Evolutionary conservation across 37 sponge, comb jelly and placozoan species (phyloP).

Genomic region (Haliclona indistincta): DNA sequence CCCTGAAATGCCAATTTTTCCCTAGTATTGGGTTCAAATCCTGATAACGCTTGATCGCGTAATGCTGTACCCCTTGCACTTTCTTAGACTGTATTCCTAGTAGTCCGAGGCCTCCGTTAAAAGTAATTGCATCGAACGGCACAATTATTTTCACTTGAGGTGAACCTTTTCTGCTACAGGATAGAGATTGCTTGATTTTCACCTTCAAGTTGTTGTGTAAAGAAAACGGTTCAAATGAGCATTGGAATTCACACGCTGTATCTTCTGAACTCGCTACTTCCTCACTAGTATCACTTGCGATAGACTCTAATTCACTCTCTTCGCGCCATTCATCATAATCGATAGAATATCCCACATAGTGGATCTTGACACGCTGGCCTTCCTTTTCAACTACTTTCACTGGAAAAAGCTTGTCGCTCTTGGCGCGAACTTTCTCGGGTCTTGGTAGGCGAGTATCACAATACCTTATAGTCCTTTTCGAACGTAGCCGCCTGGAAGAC

Average conservation of each 20-base stretch:
- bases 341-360: background rate
- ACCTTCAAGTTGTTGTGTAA: background rate
- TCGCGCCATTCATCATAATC: background rate
- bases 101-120: slow-evolving; percentile 18
- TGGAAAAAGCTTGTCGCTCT: background rate
- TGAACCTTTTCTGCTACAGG: slow-evolving; percentile 7
- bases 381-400: background rate
- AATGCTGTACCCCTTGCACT: slow-evolving; percentile 1
- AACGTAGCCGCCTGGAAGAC: no score
- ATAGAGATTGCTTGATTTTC: slow-evolving; percentile 11
- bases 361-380: background rate
- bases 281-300: no score
- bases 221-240: slow-evolving; percentile 6
- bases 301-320: background rate
- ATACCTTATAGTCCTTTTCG: no score
- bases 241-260: no score
- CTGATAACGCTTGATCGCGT: background rate
- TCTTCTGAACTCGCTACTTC: no score
- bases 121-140: slow-evolving; percentile 13
- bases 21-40: slow-evolving; percentile 1
- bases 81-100: background rate
- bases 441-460: no score
- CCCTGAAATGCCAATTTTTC: background rate
- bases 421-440: no score
- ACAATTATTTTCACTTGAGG: slow-evolving; percentile 6